phyloP scores from a whole-genome alignment of 2,888 invertebrate species.

The Pasiphila rectangulata region DNA sequence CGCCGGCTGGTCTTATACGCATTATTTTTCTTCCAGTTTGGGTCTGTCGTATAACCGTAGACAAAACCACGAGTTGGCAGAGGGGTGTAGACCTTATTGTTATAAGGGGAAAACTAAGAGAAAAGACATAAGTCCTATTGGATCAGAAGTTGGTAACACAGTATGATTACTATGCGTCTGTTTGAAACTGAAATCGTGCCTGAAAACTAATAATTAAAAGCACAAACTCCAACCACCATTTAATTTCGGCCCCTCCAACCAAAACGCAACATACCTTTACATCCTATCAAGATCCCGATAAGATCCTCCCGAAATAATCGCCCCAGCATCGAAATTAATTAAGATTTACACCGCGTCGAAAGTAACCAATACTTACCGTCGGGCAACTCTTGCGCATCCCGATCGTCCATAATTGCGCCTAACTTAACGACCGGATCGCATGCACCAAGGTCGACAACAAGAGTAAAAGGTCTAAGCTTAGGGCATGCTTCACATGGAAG shows the following conservation, averaged over 20 bases:
- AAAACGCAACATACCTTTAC: slow-evolving; percentile 2
- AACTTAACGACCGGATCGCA: slow-evolving; percentile 51
- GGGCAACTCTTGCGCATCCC: slow-evolving; percentile 21
- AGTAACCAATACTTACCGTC: slow-evolving; percentile 22
- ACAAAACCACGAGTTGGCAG: too few species aligned
- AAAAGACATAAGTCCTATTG: too few species aligned
- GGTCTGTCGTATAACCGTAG: too few species aligned
- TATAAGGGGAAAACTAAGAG: too few species aligned
- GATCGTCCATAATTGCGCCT: slow-evolving; percentile 38
- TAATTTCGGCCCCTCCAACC: neutral
- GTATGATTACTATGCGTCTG: too few species aligned
- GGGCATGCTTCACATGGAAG: slow-evolving; percentile 5
- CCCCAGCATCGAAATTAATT: slow-evolving; percentile 12
- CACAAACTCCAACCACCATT: neutral
- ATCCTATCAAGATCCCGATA: slow-evolving; percentile 11
- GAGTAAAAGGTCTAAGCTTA: slow-evolving; percentile 36
- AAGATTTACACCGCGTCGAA: slow-evolving; percentile 20
- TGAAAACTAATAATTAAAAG: neutral
- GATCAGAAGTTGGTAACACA: too few species aligned
- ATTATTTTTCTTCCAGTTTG: too few species aligned
- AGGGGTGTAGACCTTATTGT: too few species aligned
- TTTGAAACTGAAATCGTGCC: too few species aligned
- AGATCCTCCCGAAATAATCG: slow-evolving; percentile 8
- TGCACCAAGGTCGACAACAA: slow-evolving; percentile 54
- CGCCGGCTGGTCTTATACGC: too few species aligned